These are phyloP conservation scores for Sphaeridia pumilis DNA, from an alignment of 2,888 invertebrate species.

Conservation along the genomic window DNA sequence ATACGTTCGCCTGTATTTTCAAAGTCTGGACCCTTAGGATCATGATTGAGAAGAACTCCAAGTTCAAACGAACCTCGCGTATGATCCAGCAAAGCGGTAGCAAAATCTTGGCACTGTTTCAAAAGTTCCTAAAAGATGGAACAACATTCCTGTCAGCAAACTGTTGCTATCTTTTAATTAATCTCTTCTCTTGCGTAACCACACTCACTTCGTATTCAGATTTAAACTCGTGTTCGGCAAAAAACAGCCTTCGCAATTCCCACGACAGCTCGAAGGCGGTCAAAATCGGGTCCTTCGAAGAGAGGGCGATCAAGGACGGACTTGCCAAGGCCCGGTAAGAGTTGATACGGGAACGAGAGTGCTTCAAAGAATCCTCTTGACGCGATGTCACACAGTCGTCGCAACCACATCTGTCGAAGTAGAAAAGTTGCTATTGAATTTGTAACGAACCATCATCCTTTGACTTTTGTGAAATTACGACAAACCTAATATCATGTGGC, in stretches of 20 bases:
- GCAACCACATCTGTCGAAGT: constrained; percentile 87
- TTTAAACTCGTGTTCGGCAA: constrained; percentile 96
- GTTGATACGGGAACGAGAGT: constrained; percentile 92
- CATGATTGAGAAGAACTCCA: constrained; percentile 85
- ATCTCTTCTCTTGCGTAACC: too few relatives aligned
- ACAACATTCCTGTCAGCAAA: too few relatives aligned
- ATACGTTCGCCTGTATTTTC: constrained; percentile 85
- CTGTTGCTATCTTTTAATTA: too few relatives aligned
- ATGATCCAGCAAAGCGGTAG: constrained; percentile 79
- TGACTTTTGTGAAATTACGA: too few relatives aligned
- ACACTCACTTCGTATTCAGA: constrained; percentile 65
- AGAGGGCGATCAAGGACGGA: constrained; percentile 89
- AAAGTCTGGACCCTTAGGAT: constrained; percentile 61
- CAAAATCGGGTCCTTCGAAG: constrained; percentile 93
- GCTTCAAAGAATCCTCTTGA: constrained; percentile 82
- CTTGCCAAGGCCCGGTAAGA: constrained; percentile 93
- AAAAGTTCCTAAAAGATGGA: constrained; percentile 77
- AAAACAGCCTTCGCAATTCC: constrained; percentile 87
- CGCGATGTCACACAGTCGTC: constrained; percentile 88
- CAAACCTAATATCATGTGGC: constrained; percentile 80
- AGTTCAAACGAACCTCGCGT: constrained; percentile 84
- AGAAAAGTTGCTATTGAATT: too few relatives aligned
- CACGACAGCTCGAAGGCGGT: constrained; percentile 96
- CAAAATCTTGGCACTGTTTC: constrained; percentile 89
- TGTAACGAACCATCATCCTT: too few relatives aligned